Conservation (phyloP, 2,113 vertebrate genomes). For the Noctilio leporinus region DNA sequence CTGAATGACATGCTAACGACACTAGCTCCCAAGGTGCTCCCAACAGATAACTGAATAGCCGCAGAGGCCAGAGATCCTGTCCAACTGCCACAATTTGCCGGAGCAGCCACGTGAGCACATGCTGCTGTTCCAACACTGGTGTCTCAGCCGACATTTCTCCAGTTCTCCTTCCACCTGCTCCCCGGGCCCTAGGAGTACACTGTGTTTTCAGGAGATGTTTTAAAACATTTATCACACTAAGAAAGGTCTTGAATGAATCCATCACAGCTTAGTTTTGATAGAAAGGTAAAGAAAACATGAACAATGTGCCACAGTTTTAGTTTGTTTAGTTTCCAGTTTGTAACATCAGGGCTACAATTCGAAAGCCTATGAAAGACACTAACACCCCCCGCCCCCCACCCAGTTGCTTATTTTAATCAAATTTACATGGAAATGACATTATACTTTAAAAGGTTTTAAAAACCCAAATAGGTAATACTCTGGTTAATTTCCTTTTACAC, state of each 20-base stretch:
- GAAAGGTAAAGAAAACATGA: neutral
- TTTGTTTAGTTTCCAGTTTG: neutral
- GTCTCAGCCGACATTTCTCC: neutral
- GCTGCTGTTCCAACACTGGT: neutral
- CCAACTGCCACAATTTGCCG: neutral
- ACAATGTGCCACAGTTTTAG: neutral
- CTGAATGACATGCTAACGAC: neutral
- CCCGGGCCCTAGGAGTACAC: neutral
- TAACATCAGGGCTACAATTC: neutral
- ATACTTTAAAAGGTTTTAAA: neutral
- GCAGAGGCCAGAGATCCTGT: neutral
- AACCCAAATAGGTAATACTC: neutral
- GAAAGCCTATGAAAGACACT: neutral
- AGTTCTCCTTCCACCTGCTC: neutral
- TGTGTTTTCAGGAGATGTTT: neutral
- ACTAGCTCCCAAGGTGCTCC: neutral
- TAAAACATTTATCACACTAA: neutral
- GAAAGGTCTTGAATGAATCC: neutral
- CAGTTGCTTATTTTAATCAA: neutral
- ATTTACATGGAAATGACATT: neutral
- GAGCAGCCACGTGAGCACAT: rapidly evolving
- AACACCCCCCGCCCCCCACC: neutral
- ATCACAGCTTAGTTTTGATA: neutral
- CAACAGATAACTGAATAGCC: too few relatives aligned
- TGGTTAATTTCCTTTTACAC: neutral